A percentile compares a stretch with the other conserved stretches of the same genome.
Evolutionary conservation across 2,797 vertebrate species (phyloP).

Genomic region (Anguilla anguilla): DNA sequence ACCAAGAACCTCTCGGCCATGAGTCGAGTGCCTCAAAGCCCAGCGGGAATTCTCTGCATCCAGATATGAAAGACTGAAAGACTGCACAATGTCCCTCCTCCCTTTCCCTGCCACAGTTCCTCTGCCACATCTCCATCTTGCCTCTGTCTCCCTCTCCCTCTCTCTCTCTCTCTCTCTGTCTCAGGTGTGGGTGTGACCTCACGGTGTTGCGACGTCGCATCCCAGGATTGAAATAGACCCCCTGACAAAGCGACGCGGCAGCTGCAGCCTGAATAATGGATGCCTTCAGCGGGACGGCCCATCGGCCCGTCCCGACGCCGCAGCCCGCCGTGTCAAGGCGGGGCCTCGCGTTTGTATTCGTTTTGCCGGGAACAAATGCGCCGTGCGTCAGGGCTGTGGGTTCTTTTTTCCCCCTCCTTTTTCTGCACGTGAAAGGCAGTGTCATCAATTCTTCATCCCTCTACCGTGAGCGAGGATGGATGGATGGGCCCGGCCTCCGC

Average conservation of each 20-base stretch:
- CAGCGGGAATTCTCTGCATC: not conserved
- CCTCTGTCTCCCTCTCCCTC: not conserved
- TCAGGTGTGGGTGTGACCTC: not conserved
- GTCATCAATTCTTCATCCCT: slow-evolving; percentile 13
- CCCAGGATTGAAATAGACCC: slow-evolving; percentile 8
- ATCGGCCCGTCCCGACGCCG: too few species aligned
- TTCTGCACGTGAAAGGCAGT: not conserved
- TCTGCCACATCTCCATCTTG: not conserved
- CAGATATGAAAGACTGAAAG: not conserved
- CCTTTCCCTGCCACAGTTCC: not conserved
- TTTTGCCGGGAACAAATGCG: not conserved
- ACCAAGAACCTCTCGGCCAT: not conserved
- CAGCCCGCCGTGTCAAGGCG: not conserved
- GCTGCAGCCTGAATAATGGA: slow-evolving; percentile 20
- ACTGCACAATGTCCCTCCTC: not conserved
- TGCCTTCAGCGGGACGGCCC: not conserved
- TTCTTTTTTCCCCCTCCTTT: not conserved
- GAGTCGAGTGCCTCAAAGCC: not conserved
- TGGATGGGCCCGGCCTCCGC: not conserved
- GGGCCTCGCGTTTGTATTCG: slow-evolving; percentile 6
- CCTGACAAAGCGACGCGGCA: not conserved
- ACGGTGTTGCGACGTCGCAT: not conserved
- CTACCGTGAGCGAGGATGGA: not conserved
- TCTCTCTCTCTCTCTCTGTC: not conserved
- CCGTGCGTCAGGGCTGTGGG: not conserved